A percentile compares a stretch with the other conserved stretches of the same genome.
Conservation (phyloP, 2,888 invertebrate species). For the Liodrosophila aerea region DNA sequence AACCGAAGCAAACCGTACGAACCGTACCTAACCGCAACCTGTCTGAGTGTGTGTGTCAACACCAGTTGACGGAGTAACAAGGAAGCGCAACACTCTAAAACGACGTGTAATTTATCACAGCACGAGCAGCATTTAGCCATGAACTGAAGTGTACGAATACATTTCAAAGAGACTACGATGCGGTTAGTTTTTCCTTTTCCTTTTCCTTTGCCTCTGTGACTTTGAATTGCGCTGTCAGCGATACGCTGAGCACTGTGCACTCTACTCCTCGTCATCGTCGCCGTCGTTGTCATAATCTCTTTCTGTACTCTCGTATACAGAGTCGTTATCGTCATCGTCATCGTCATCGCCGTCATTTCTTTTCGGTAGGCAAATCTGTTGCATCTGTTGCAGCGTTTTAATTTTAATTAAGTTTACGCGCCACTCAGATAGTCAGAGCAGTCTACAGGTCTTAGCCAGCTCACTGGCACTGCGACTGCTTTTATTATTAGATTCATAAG, state of each 20-base stretch:
- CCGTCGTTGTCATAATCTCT: slow-evolving; percentile 45
- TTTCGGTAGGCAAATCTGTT: slow-evolving; percentile 67
- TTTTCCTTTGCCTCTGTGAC: slow-evolving; percentile 11
- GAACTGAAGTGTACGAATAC: slow-evolving; percentile 55
- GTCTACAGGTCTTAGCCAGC: slow-evolving; percentile 20
- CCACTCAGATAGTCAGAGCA: slow-evolving; percentile 41
- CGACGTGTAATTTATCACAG: slow-evolving; percentile 80
- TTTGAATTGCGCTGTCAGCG: slow-evolving; percentile 41
- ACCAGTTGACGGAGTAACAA: slow-evolving; percentile 79
- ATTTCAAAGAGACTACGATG: slow-evolving; percentile 16
- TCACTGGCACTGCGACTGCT: slow-evolving; percentile 3
- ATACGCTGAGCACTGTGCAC: too few species aligned
- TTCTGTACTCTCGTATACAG: slow-evolving; percentile 23
- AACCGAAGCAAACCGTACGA: not conserved
- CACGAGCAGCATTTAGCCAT: slow-evolving; percentile 78
- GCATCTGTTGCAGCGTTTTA: slow-evolving; percentile 68
- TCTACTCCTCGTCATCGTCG: too few species aligned
- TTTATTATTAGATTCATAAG: slow-evolving; percentile 15
- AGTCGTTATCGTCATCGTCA: slow-evolving; percentile 33
- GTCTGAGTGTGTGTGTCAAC: slow-evolving; percentile 59
- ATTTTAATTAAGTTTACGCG: slow-evolving; percentile 80
- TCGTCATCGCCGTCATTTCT: slow-evolving; percentile 51
- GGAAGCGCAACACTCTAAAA: slow-evolving; percentile 80
- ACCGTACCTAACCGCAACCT: slow-evolving; percentile 10
- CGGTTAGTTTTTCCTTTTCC: slow-evolving; percentile 33